These are phyloP conservation scores for Octopus sinensis DNA, from an alignment of 1,140 invertebrate species.

Conservation along the genomic window DNA sequence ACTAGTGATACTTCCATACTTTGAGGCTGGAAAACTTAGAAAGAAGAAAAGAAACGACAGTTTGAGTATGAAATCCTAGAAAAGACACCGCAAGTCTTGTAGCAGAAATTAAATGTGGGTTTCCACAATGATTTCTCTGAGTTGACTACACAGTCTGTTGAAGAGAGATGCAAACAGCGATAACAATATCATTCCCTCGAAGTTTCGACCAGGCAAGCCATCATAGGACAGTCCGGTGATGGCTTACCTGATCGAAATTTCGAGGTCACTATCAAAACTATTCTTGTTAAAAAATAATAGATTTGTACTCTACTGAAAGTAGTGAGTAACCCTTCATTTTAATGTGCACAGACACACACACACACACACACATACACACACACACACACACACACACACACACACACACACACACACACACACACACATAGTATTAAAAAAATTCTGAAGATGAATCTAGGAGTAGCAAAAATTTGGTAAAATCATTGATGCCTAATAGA, in stretches of 20 bases:
- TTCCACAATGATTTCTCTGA: neutral
- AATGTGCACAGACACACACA: neutral
- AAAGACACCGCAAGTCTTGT: neutral
- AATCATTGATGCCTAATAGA: constrained; percentile 5
- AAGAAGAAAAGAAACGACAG: neutral
- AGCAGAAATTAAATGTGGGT: neutral
- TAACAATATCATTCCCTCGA: neutral
- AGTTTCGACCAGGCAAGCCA: too few relatives aligned
- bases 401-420: neutral
- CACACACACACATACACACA: too few relatives aligned
- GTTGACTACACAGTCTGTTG: neutral
- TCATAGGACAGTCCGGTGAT: neutral
- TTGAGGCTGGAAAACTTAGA: neutral
- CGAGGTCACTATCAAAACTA: too few relatives aligned
- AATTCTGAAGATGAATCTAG: constrained; percentile 3
- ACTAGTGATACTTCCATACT: neutral
- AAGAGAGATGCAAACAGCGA: neutral
- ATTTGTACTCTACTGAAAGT: too few relatives aligned
- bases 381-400: too few relatives aligned
- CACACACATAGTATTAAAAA: too few relatives aligned
- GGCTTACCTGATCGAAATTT: neutral
- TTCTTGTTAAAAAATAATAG: too few relatives aligned
- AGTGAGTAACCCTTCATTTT: neutral
- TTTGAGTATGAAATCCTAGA: neutral
- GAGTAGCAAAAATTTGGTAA: neutral